phyloP scores from a whole-genome alignment of 2,888 invertebrate genomes.

The Zootermopsis nevadensis region DNA sequence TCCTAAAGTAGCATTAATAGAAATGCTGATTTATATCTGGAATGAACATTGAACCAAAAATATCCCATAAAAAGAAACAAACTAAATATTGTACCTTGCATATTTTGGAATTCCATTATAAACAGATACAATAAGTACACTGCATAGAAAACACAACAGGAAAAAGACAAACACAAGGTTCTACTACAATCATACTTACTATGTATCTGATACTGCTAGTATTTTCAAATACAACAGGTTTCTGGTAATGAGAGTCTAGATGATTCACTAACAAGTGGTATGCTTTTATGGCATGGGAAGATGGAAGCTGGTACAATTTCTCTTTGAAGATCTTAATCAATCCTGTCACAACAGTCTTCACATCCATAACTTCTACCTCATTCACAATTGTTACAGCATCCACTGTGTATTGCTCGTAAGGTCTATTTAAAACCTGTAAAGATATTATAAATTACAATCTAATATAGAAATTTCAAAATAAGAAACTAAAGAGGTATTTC shows the following conservation, averaged over 20 bases:
- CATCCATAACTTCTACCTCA: constrained; percentile 74
- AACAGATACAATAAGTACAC: too few species aligned
- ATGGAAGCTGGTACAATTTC: constrained; percentile 82
- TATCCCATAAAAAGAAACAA: too few species aligned
- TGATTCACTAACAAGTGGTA: constrained; percentile 84
- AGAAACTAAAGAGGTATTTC: too few species aligned
- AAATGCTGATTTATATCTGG: too few species aligned
- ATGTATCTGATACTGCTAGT: constrained; percentile 72
- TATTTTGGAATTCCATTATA: too few species aligned
- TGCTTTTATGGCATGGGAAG: constrained; percentile 81
- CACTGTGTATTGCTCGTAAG: constrained; percentile 68
- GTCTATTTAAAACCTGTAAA: constrained; percentile 71
- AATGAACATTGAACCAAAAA: too few species aligned
- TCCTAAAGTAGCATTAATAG: too few species aligned
- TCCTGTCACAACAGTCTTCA: constrained; percentile 76
- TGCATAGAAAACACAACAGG: too few species aligned
- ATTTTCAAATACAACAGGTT: constrained; percentile 75
- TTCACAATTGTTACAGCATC: constrained; percentile 60
- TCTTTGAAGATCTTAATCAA: constrained; percentile 80
- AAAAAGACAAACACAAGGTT: too few species aligned
- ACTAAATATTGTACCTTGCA: too few species aligned
- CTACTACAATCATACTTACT: constrained; percentile 61
- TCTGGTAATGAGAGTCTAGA: constrained; percentile 81
- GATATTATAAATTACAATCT: constrained; percentile 8
- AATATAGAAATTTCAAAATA: too few species aligned